Conservation (phyloP, 2,113 vertebrate genomes). For the Formicarius rufipectus region DNA sequence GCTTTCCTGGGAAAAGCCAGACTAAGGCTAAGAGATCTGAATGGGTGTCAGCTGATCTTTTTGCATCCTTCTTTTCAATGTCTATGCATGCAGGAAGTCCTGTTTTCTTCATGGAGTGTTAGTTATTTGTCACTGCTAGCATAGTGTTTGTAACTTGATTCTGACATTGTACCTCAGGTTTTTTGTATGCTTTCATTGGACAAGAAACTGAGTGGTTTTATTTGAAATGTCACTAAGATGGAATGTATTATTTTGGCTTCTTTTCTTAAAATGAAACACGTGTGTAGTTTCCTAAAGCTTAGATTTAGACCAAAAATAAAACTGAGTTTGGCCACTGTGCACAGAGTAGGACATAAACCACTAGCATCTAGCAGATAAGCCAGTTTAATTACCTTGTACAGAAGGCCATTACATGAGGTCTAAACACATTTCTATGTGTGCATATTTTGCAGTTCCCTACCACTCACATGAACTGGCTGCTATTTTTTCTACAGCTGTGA, state of each 20-base stretch:
- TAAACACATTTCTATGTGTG: not conserved
- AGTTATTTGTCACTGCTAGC: not conserved
- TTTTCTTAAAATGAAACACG: slow-evolving; percentile 5
- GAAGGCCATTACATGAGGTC: not conserved
- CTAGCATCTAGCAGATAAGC: not conserved
- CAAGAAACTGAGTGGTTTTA: not conserved
- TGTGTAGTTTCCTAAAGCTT: not conserved
- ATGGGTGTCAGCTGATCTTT: not conserved
- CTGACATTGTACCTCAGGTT: not conserved
- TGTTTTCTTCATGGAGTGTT: not conserved
- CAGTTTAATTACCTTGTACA: not conserved
- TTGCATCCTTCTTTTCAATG: not conserved
- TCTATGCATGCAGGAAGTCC: not conserved
- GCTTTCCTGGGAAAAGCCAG: not conserved
- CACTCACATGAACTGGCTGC: not conserved
- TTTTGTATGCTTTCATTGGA: not conserved
- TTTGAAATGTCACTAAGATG: not conserved
- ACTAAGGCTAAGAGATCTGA: not conserved
- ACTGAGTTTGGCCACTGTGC: not conserved
- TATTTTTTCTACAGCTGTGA: not conserved
- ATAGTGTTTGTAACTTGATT: not conserved
- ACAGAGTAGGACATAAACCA: not conserved
- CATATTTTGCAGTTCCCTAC: not conserved
- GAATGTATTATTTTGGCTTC: not conserved
- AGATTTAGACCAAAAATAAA: slow-evolving; percentile 35